These are phyloP conservation scores for Eupeodes luniger DNA, from an alignment of 2,888 invertebrate genomes.

Conservation along the genomic window DNA sequence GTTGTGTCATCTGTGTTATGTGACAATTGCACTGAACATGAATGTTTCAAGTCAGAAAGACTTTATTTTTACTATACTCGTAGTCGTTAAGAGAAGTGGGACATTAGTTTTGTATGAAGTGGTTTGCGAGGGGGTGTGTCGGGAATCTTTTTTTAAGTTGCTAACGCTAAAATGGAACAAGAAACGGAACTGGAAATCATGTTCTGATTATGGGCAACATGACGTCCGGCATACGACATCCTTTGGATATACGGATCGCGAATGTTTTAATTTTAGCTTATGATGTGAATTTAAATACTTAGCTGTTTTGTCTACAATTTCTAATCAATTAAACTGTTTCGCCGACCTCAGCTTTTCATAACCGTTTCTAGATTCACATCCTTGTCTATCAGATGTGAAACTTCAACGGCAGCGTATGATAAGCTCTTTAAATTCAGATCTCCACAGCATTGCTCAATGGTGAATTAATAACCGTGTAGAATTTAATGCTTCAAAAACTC, in stretches of 20 bases:
- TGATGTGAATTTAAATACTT: background rate
- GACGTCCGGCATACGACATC: slow-evolving; percentile 60
- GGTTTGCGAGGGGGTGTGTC: background rate
- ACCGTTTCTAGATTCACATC: no score
- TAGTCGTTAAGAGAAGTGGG: background rate
- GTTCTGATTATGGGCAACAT: slow-evolving; percentile 58
- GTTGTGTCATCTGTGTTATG: slow-evolving; percentile 40
- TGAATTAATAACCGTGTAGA: no score
- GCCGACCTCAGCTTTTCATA: no score
- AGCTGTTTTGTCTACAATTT: background rate
- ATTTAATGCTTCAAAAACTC: no score
- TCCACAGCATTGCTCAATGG: no score
- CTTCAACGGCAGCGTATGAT: no score
- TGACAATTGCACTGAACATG: slow-evolving; percentile 54
- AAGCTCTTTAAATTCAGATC: no score
- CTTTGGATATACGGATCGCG: slow-evolving; percentile 55
- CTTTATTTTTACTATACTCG: slow-evolving; percentile 19
- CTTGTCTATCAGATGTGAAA: no score
- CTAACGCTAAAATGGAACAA: background rate
- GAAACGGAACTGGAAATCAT: slow-evolving; percentile 28
- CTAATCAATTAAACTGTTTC: no score
- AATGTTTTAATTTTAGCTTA: background rate
- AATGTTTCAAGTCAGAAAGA: slow-evolving; percentile 17
- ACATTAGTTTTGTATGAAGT: slow-evolving; percentile 12
- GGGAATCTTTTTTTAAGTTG: background rate